Base-by-base conservation (phyloP, 2,113 vertebrate species). In the Sakesphorus luctuosus region DNA sequence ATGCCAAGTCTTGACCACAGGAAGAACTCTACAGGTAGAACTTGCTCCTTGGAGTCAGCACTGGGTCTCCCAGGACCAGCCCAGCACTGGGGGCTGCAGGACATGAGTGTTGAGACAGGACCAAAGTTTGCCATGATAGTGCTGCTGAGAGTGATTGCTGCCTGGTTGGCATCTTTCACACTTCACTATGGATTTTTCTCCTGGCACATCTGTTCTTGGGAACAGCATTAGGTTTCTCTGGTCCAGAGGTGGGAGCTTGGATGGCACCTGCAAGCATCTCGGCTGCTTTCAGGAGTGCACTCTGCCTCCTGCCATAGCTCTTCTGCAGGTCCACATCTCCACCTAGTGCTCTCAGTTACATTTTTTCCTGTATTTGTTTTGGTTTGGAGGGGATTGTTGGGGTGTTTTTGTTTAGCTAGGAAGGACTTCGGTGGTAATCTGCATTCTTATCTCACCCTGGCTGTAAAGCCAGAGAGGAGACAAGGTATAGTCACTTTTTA, bases 401-500 rank as follows among this genome's bases (percentile, higher is more conserved):
- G 18, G 12, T 49, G 50, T 50, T 67, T 77, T 53, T 66, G 18
- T 66, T 69, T 43, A 1, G 3, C 18, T 55, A 5, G 44, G 44
- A 56, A 71, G 66, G 69, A 72, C 52, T 82, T 84, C 23, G 63
- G 43, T 0, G 13, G 55, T 90, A 47, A 80, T 92, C 67, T 77
- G 8, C 20, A 3, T 59, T 5, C 3, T 90, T 95, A 88, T 96
- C 92, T 93, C 26, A 2, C 35, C 10, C 56, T 72, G 73, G 47
- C 90, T 90, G 49, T 93, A 80, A 86, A 93, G 79, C 47, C 10
- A 24, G 53, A 15, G 52, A 75, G 67, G 75, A 93, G 90, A 29
- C 90, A 95, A 95, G 90, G 94, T 96, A 33, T 90, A 92, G 72
- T 58, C 61, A 47, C 63, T 28, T 93, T 91, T 96, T 95, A 87